phyloP scores from a whole-genome alignment of 2,113 vertebrate species.

The Elephantulus edwardii region DNA sequence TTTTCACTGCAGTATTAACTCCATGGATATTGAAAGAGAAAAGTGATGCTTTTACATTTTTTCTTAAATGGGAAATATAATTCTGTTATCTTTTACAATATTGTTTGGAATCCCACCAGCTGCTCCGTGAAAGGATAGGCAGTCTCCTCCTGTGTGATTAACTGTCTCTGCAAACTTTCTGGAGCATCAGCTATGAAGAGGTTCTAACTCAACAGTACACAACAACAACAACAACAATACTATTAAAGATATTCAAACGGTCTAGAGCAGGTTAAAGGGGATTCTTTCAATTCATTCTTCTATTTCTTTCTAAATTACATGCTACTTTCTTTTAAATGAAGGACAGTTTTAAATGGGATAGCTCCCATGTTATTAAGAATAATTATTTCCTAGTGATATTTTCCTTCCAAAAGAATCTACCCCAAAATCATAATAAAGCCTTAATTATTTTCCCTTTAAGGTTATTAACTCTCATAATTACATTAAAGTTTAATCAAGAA shows the following conservation, averaged over 20 bases:
- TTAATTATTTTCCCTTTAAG: constrained; percentile 76
- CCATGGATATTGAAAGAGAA: background rate
- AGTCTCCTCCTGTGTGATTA: too few species aligned
- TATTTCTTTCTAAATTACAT: constrained; percentile 41
- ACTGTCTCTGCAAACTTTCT: background rate
- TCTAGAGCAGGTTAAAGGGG: background rate
- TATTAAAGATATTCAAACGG: background rate
- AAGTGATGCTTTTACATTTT: too few species aligned
- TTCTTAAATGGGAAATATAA: too few species aligned
- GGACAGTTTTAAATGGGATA: constrained; percentile 45
- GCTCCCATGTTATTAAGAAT: constrained; percentile 48
- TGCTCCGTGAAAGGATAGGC: too few species aligned
- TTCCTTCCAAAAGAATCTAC: constrained; percentile 65
- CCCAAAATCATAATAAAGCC: constrained; percentile 56
- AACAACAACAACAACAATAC: too few species aligned
- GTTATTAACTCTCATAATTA: constrained; percentile 79
- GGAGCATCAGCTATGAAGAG: background rate
- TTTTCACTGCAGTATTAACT: background rate
- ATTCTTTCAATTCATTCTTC: constrained; percentile 43
- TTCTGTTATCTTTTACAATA: too few species aligned
- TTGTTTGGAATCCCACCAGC: too few species aligned
- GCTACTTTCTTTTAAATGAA: constrained; percentile 34
- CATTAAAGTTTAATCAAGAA: constrained; percentile 77
- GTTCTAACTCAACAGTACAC: too few species aligned
- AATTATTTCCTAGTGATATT: constrained; percentile 66